Evolutionary conservation across 2,797 vertebrate species (phyloP), one percentile per base, ranked within the genome.

Genomic region (Carapus acus): DNA sequence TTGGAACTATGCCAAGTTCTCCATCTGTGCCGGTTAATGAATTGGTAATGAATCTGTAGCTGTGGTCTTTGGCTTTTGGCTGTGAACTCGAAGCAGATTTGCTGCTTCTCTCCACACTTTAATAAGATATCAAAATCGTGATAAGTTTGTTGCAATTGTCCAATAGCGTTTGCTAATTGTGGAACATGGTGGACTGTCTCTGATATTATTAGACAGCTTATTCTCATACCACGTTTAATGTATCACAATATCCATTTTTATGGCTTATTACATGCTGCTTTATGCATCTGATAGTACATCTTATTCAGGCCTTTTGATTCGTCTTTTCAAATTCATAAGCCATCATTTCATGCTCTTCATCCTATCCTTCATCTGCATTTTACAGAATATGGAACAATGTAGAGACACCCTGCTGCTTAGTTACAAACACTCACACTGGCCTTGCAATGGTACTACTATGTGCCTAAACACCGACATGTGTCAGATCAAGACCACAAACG

Each of bases 101-200:
- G 20, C 64, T 17, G 58, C 55, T 49, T 58, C 51, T 59, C 50
- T 29, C 43, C 46, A 13, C 64, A 66, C 70, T n/a, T n/a, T n/a
- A n/a, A n/a, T n/a, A n/a, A n/a, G n/a, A n/a, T n/a, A 73, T 82
- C 76, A 83, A 59, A 71, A 41, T 80, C 71, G 70, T 67, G 73
- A 69, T 81, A 76, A 63, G 22, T 24, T 49, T 45, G 55, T 67
- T 62, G 76, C 74, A 58, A 37, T 65, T 60, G 73, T 74, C 69
- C 62, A 17, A 44, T 17, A 61, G 18, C 71, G 71, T 54, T 67
- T 54, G 33, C 62, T 79, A 61, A 27, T 5, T n/a, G n/a, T n/a
- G n/a, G n/a, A n/a, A n/a, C n/a, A n/a, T n/a, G n/a, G n/a, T n/a
- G n/a, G n/a, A n/a, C n/a, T n/a, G n/a, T n/a, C n/a, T n/a, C n/a